phyloP scores from a whole-genome alignment of 2,113 vertebrate species.

The Notiomystis cincta region DNA sequence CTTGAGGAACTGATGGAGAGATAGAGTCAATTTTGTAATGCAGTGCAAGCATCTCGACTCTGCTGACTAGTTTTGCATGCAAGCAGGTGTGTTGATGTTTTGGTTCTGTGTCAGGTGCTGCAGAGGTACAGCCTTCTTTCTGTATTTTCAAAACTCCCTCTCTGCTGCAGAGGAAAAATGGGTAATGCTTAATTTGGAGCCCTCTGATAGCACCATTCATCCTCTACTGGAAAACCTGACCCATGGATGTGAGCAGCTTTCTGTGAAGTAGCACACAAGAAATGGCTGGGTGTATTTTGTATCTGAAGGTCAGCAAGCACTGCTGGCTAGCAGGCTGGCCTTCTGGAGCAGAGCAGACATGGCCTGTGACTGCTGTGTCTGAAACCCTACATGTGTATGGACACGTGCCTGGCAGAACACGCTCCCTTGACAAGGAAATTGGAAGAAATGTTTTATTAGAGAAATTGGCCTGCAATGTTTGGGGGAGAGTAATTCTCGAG shows the following conservation, averaged over 20 bases:
- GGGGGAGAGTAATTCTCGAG: not conserved
- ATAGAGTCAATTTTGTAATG: not conserved
- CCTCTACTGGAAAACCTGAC: not conserved
- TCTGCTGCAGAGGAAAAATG: not conserved
- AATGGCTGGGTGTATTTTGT: not conserved
- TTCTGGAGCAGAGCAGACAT: not conserved
- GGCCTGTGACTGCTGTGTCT: not conserved
- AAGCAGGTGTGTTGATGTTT: not conserved
- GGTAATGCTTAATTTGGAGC: not conserved
- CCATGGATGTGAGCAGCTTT: not conserved
- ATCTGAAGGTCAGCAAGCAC: not conserved
- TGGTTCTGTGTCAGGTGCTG: not conserved
- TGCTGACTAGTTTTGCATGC: not conserved
- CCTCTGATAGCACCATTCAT: not conserved
- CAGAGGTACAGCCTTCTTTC: not conserved
- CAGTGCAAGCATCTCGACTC: not conserved
- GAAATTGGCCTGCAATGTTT: not conserved
- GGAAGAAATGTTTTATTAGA: not conserved
- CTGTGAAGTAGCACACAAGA: not conserved
- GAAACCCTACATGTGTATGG: fast-evolving
- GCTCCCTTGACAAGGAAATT: not conserved
- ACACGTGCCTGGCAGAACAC: too few relatives aligned
- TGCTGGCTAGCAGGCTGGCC: not conserved
- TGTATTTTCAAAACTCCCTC: not conserved
- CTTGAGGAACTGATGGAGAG: not conserved